Evolutionary conservation across 2,113 vertebrate species (phyloP), one percentile per base, ranked within the genome.

Genomic region (Rhineura floridana): DNA sequence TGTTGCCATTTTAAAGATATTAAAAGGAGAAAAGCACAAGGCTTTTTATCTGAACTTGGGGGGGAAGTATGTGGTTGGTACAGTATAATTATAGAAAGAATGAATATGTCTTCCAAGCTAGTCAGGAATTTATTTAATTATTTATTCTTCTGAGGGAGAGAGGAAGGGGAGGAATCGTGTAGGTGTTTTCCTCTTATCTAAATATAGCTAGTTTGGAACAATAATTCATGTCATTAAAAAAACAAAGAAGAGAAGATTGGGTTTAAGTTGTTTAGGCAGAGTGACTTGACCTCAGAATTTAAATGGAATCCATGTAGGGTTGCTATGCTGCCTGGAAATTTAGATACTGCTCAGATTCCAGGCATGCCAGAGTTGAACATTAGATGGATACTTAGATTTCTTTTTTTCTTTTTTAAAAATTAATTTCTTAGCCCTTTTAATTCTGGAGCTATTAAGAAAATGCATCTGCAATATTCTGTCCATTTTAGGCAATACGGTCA

Each of bases 61-160:
- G 65, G 55, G 17, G 30, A 2, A 52, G 30, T 11, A 0, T 0
- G 0, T 63, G 1, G 0, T 55, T 65, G 39, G 1, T 50, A 62
- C 80, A 48, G 67, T 48, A 5, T 44, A 8, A 75, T 69, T 86
- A 36, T 90, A 62, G 6, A 79, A 79, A 33, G 78, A 79, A n/a
- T 23, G 86, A 50, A 46, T 36, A 75, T 83, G 36, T 77, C 81
- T 65, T 88, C 46, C 17, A 28, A 72, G 48, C 48, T 72, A 59
- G 46, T 81, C 36, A 59, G 63, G 65, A 25, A 30, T 87, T 69
- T 67, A 9, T 39, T 83, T 84, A 12, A 33, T 46, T 76, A 50
- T 52, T 72, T 28, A 39, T 69, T 77, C 25, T 69, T 88, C 72
- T 30, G 42, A 52, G 39, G 3, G 46, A 63, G 4, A 85, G 70